Evolutionary conservation across 1,140 invertebrate genomes (phyloP).

Genomic region (Diorhabda elongata): DNA sequence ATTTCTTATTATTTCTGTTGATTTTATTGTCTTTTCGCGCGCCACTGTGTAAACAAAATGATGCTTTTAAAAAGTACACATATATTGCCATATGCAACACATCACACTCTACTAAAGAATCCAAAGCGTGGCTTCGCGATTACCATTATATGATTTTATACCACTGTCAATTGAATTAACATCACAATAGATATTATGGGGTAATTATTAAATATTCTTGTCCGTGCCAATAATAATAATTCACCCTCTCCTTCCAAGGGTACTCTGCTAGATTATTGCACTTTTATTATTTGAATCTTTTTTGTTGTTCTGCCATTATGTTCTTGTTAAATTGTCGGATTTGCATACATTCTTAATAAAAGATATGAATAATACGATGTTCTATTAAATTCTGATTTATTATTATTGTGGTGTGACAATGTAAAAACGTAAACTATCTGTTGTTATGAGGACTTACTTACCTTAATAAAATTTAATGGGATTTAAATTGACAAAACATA

Average conservation of each 20-base stretch:
- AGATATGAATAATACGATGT: constrained; percentile 9
- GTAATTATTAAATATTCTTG: constrained; percentile 18
- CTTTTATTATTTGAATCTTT: constrained; percentile 7
- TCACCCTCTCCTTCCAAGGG: constrained; percentile 15
- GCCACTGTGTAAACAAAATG: not conserved
- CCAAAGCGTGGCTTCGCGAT: constrained; percentile 9
- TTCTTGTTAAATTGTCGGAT: constrained; percentile 12
- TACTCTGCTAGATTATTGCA: constrained; percentile 17
- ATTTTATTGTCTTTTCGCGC: no score
- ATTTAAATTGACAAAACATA: no score
- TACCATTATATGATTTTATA: constrained; percentile 15
- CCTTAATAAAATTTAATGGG: constrained; percentile 1
- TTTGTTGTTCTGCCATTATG: constrained; percentile 16
- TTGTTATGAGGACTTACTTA: not conserved
- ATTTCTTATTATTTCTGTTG: no score
- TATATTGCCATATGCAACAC: constrained; percentile 13
- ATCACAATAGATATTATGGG: constrained; percentile 18
- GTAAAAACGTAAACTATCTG: constrained; percentile 1
- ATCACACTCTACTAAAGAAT: constrained; percentile 5
- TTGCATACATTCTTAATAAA: constrained; percentile 13
- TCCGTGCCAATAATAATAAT: constrained; percentile 19
- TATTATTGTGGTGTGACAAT: not conserved
- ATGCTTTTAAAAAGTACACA: not conserved
- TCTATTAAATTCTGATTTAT: constrained; percentile 15
- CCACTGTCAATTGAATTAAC: constrained; percentile 13